Evolutionary conservation across 2,797 vertebrate genomes (phyloP).

Genomic region (Clamator glandarius): DNA sequence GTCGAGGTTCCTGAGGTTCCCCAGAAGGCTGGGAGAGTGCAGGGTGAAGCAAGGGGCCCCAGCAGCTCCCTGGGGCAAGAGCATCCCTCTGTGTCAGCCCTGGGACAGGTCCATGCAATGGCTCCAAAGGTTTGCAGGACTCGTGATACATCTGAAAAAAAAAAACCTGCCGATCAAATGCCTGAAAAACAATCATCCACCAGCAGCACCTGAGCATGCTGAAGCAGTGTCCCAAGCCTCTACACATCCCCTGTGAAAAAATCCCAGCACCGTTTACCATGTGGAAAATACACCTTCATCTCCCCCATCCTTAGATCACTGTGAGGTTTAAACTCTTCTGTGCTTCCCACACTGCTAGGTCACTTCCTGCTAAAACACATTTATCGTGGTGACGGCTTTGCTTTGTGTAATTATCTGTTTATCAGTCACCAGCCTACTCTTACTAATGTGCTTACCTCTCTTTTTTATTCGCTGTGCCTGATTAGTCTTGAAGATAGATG

Average conservation of each 20-base stretch:
- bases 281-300: background rate
- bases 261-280: background rate
- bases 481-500: conserved; percentile 53
- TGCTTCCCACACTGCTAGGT: background rate
- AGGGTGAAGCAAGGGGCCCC: accelerated
- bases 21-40: background rate
- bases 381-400: background rate
- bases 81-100: background rate
- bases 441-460: background rate
- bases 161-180: background rate
- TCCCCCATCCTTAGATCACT: no score
- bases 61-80: background rate
- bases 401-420: conserved; percentile 59
- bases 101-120: accelerated
- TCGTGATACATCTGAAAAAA: background rate
- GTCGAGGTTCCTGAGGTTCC: background rate
- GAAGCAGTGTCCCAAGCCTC: background rate
- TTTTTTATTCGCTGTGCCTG: conserved; percentile 22
- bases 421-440: conserved; percentile 26
- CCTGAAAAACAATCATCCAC: background rate
- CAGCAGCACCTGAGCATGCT: background rate
- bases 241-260: background rate
- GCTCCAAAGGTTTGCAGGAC: background rate
- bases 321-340: background rate
- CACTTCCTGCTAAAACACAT: background rate